Percentiles rank a stretch among this genome's conserved stretches.
Evolutionary conservation across 2,888 invertebrate species (phyloP).

Genomic region (Melangyna quadrimaculata): DNA sequence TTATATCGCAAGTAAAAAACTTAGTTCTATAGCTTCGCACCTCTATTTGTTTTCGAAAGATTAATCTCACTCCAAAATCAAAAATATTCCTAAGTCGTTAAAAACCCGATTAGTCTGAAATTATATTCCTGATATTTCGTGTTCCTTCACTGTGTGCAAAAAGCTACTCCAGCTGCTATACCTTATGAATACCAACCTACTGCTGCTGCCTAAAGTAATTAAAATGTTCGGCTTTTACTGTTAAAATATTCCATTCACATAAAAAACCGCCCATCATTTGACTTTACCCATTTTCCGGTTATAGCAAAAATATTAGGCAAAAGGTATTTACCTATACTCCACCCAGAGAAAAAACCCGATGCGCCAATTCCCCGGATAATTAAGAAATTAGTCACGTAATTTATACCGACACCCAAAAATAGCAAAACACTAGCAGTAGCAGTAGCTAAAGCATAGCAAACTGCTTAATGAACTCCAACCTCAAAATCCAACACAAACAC

Average conservation of each 20-base stretch:
- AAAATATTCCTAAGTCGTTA: not conserved
- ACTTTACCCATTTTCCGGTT: not conserved
- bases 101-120: conserved; percentile 15
- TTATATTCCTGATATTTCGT: conserved; percentile 4
- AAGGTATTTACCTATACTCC: not conserved
- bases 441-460: not conserved
- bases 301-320: not conserved
- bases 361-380: conserved; percentile 20
- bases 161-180: not conserved
- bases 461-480: conserved; percentile 43
- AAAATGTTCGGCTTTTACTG: conserved; percentile 7
- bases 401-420: conserved; percentile 46
- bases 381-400: conserved; percentile 56
- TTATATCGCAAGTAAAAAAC: no score
- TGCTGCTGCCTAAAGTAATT: not conserved
- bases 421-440: not conserved
- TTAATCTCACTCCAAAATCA: not conserved
- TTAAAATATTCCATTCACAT: conserved; percentile 22
- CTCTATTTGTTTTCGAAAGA: no score
- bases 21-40: no score
- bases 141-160: not conserved
- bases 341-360: not conserved
- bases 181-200: no score
- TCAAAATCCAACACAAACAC: not conserved
- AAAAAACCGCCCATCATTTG: not conserved